These are phyloP conservation scores for Nicator chloris DNA, from an alignment of 2,113 vertebrate species.

Conservation along the genomic window DNA sequence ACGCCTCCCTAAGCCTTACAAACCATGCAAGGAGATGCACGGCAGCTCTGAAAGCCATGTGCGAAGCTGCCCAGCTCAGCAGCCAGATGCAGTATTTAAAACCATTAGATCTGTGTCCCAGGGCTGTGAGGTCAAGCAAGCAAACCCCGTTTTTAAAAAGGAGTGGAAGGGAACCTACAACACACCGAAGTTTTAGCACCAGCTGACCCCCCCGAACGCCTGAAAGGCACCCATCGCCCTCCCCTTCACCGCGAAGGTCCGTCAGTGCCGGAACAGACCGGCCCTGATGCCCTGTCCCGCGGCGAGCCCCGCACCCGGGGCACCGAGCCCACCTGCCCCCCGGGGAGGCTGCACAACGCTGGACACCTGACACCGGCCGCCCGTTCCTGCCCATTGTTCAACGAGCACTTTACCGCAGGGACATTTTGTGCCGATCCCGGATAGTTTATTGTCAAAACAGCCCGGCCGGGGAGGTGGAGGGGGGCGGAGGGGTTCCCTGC, in stretches of 20 bases:
- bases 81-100: background rate
- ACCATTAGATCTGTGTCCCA: background rate
- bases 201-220: background rate
- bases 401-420: background rate
- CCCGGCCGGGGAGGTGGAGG: background rate
- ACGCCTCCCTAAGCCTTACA: background rate
- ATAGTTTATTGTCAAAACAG: conserved; percentile 36
- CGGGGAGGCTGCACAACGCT: background rate
- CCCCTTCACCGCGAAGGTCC: no score
- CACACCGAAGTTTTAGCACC: background rate
- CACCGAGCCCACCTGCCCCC: background rate
- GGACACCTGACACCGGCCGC: background rate
- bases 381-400: conserved; percentile 16
- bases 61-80: background rate
- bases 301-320: background rate
- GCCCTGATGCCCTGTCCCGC: background rate
- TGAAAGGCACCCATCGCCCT: background rate
- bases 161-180: background rate
- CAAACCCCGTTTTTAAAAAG: background rate
- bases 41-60: background rate
- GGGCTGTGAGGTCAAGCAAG: background rate
- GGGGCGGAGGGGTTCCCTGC: background rate
- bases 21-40: background rate
- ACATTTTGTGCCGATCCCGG: background rate
- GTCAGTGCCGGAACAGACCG: background rate